A percentile compares a stretch with the other conserved stretches of the same genome.
Evolutionary conservation across 1,140 invertebrate species (phyloP).

Genomic region (Zaprionus gabonicus): DNA sequence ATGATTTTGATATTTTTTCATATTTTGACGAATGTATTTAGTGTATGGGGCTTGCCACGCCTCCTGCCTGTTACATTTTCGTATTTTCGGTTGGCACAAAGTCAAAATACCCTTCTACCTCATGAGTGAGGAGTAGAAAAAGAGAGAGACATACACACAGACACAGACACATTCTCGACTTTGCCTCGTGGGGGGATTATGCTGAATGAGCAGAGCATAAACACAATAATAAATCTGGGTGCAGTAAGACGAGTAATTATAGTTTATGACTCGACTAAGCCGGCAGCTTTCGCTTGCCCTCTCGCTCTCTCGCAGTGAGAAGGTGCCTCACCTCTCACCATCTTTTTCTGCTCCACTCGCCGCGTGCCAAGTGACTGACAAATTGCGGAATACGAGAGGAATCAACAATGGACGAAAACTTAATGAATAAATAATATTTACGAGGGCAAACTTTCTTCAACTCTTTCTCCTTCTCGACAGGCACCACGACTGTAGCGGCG

Average conservation of each 20-base stretch:
- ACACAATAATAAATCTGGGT: slow-evolving; percentile 9
- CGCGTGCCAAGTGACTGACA: slow-evolving; percentile 1
- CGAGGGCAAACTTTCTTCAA: slow-evolving; percentile 1
- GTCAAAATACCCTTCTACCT: no score
- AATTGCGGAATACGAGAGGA: slow-evolving; percentile 4
- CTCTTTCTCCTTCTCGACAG: slow-evolving; percentile 11
- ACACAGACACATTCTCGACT: neutral
- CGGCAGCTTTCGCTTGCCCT: neutral
- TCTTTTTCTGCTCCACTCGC: neutral
- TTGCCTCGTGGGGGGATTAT: slow-evolving; percentile 3
- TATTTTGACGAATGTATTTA: no score
- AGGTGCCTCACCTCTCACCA: neutral
- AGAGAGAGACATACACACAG: neutral
- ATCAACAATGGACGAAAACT: slow-evolving; percentile 5
- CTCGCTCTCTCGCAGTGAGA: neutral
- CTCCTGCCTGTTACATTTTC: no score
- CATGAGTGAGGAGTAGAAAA: no score
- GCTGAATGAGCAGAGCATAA: slow-evolving; percentile 2
- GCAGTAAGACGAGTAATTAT: slow-evolving; percentile 11
- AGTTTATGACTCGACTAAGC: slow-evolving; percentile 12
- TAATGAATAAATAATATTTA: slow-evolving; percentile 14
- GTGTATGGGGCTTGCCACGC: no score
- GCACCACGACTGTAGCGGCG: slow-evolving; percentile 39
- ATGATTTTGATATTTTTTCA: no score
- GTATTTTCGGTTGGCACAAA: no score